These are phyloP conservation scores for Pseudoips prasinana DNA, from an alignment of 2,888 invertebrate genomes.

Conservation along the genomic window DNA sequence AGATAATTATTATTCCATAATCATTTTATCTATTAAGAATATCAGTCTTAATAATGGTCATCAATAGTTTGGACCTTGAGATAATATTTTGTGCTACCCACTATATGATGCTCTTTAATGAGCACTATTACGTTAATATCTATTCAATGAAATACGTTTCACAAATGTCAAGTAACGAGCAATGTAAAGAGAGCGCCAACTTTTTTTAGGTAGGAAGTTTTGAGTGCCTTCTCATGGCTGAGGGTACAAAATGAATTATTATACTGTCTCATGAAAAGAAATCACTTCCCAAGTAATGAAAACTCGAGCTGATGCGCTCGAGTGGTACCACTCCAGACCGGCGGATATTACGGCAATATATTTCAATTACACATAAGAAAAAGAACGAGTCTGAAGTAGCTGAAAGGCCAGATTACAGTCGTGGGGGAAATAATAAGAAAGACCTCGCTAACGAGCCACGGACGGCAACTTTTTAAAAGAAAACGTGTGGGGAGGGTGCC, in stretches of 20 bases:
- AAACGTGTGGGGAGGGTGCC: constrained; percentile 59
- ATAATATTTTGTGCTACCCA: too few relatives aligned
- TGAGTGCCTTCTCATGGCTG: constrained; percentile 51
- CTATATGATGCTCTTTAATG: too few relatives aligned
- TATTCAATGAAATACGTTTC: too few relatives aligned
- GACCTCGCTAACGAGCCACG: constrained; percentile 69
- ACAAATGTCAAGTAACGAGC: too few relatives aligned
- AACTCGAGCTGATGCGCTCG: constrained; percentile 76
- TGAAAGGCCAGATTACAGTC: constrained; percentile 79
- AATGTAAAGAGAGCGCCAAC: constrained; percentile 41
- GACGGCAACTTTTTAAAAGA: constrained; percentile 66
- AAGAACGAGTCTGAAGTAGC: constrained; percentile 81
- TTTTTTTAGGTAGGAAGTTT: constrained; percentile 56
- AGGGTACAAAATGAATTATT: constrained; percentile 77
- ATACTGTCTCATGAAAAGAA: constrained; percentile 73
- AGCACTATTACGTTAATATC: too few relatives aligned
- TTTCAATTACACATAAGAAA: constrained; percentile 82
- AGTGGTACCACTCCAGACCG: constrained; percentile 72
- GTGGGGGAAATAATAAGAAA: constrained; percentile 75
- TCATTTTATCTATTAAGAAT: too few relatives aligned
- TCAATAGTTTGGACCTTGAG: too few relatives aligned
- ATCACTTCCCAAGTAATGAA: constrained; percentile 78
- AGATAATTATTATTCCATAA: too few relatives aligned
- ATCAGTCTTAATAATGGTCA: too few relatives aligned
- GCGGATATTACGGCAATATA: constrained; percentile 81